Evolutionary conservation across 1,140 invertebrate genomes (phyloP).

Genomic region (Conus betulinus): DNA sequence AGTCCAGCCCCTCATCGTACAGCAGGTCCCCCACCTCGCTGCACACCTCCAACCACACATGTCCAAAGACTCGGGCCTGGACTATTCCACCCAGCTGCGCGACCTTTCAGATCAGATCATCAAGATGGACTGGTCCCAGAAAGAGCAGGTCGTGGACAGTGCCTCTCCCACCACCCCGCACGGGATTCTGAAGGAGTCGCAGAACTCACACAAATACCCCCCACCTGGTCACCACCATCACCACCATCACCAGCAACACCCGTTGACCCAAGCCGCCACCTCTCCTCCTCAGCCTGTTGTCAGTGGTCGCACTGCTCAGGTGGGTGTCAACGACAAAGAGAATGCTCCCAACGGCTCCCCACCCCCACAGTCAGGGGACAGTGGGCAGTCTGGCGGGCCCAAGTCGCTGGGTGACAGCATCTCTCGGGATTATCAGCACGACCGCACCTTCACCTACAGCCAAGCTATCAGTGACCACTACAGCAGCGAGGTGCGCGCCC

Average conservation of each 20-base stretch:
- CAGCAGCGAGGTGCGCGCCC: constrained; percentile 37
- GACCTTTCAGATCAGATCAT: constrained; percentile 60
- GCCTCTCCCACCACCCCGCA: neutral
- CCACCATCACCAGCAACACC: neutral
- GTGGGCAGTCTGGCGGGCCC: neutral
- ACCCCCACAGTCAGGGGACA: neutral
- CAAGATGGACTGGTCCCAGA: constrained; percentile 46
- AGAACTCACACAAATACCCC: constrained; percentile 16
- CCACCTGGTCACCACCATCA: neutral
- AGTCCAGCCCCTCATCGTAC: constrained; percentile 5
- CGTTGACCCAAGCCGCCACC: neutral
- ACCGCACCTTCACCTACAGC: constrained; percentile 30
- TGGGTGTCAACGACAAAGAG: constrained; percentile 21
- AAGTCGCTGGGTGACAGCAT: neutral
- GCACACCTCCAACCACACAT: constrained; percentile 10
- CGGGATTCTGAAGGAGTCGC: constrained; percentile 32
- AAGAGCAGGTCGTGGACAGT: neutral
- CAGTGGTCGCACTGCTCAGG: neutral
- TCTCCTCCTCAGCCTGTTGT: neutral
- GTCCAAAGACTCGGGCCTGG: constrained; percentile 44
- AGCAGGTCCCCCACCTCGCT: neutral
- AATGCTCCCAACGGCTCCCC: constrained; percentile 32
- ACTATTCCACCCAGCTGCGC: constrained; percentile 56
- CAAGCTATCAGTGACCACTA: constrained; percentile 22
- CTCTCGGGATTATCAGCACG: constrained; percentile 30